Evolutionary conservation across 1,140 invertebrate species (phyloP), one percentile per base, ranked within the genome.

Genomic region (Heliconius melpomene): DNA sequence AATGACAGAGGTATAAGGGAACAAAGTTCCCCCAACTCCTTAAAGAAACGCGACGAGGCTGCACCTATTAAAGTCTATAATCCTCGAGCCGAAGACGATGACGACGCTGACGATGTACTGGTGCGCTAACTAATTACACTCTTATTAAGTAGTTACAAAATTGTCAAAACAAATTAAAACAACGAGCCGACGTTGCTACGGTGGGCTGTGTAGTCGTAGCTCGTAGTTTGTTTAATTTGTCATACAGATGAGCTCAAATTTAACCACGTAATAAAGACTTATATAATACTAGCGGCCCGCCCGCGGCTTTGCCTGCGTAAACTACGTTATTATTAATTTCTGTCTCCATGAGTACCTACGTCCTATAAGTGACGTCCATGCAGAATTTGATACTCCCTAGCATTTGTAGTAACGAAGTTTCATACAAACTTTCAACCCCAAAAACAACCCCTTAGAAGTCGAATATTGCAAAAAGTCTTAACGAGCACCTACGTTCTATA

Each of bases 141-240:
- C 78, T 84, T 84, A 83, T 84, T 81, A 85, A 85, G 83, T 82
- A 83, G 83, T 84, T 80, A 78, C 75, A 81, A 85, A 83, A 87
- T 86, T 84, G 81, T 82, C 80, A 84, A 83, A 86, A 86, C 82
- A 86, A 82, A 82, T 88, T 86, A 89, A 78, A 82, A 72, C 81
- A 40, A 29, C 72, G 29, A 79, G 78, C 72, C 74, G 74, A 38
- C 72, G 80, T 70, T 3, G 80, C 74, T 9, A 29, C 11, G 60
- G 11, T 29, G 23, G 23, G 11, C 7, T 66, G 54, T 66, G 60
- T 57, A 16, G 50, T 52, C 50, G 50, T 57, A 82, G 18, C 50
- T 52, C 50, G 50, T 18, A 52, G 83, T 82, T 84, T 81, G 83
- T 85, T 79, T 83, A 86, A 84, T 84, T 86, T 82, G 78, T 81